Conservation (phyloP, 2,888 invertebrate genomes). For the Pristionchus fissidentatus region DNA sequence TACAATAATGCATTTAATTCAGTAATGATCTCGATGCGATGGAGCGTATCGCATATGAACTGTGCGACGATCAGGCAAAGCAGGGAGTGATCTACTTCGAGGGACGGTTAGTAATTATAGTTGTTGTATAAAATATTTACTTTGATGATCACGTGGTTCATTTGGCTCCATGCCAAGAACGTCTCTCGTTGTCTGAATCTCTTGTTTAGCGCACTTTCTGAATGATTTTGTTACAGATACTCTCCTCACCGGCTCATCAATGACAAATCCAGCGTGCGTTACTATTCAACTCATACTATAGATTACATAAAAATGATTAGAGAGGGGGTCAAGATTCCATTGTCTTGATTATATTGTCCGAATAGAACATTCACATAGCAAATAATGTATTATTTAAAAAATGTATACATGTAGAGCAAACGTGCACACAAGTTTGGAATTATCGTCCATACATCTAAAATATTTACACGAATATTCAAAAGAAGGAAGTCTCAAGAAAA, state of each 20-base stretch:
- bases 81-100: constrained; percentile 79
- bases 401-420: too few species aligned
- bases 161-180: background rate
- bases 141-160: too few species aligned
- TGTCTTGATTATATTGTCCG: too few species aligned
- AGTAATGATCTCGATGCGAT: constrained; percentile 79
- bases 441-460: too few species aligned
- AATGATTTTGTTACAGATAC: background rate
- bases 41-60: constrained; percentile 80
- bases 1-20: too few species aligned
- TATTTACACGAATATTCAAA: too few species aligned
- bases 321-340: too few species aligned
- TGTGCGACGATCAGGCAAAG: constrained; percentile 79
- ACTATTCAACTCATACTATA: background rate
- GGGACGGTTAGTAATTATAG: constrained; percentile 75
- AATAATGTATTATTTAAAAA: too few species aligned
- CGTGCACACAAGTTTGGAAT: too few species aligned
- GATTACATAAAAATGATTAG: too few species aligned
- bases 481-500: background rate
- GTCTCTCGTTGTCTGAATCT: background rate
- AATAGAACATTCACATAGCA: too few species aligned
- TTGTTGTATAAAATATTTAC: too few species aligned
- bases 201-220: background rate
- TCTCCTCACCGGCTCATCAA: background rate
- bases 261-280: background rate